A percentile compares a stretch with the other conserved stretches of the same genome.
phyloP scores from a whole-genome alignment of 2,888 invertebrate species.

The Catocala sponsa region DNA sequence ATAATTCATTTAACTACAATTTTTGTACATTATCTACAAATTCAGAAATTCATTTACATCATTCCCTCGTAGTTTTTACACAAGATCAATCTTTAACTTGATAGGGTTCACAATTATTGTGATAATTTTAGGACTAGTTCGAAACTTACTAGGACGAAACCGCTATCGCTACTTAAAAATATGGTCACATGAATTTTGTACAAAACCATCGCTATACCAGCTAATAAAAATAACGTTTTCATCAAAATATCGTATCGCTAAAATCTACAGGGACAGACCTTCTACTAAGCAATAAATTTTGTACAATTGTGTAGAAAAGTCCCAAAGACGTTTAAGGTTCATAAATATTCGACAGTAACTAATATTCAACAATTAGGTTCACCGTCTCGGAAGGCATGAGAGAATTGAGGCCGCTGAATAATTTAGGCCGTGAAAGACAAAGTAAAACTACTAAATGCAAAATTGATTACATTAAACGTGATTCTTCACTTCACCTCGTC shows the following conservation, averaged over 20 bases:
- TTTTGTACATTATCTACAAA: conserved; percentile 86
- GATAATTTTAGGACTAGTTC: conserved; percentile 81
- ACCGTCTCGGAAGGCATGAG: conserved; percentile 71
- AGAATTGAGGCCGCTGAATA: conserved; percentile 74
- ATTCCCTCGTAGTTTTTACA: conserved; percentile 62
- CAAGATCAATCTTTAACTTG: conserved; percentile 50
- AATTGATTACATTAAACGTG: conserved; percentile 55
- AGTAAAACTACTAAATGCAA: conserved; percentile 75
- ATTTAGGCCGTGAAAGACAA: conserved; percentile 73
- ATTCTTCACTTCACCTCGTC: conserved; percentile 51
- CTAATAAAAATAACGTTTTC: conserved; percentile 60
- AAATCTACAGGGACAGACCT: conserved; percentile 58
- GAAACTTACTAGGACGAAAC: conserved; percentile 85
- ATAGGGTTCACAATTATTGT: conserved; percentile 57
- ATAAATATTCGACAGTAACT: conserved; percentile 66
- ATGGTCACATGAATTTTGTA: conserved; percentile 81
- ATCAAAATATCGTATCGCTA: conserved; percentile 58
- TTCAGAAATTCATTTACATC: conserved; percentile 72
- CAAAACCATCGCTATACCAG: conserved; percentile 68
- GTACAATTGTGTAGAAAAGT: conserved; percentile 78
- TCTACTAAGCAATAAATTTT: conserved; percentile 67
- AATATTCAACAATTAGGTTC: conserved; percentile 55
- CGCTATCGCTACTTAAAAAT: conserved; percentile 76
- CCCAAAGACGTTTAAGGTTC: conserved; percentile 66
- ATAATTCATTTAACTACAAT: conserved; percentile 75